Base-by-base conservation (phyloP, 23 tunicate genomes). In the Diplosoma virens region DNA sequence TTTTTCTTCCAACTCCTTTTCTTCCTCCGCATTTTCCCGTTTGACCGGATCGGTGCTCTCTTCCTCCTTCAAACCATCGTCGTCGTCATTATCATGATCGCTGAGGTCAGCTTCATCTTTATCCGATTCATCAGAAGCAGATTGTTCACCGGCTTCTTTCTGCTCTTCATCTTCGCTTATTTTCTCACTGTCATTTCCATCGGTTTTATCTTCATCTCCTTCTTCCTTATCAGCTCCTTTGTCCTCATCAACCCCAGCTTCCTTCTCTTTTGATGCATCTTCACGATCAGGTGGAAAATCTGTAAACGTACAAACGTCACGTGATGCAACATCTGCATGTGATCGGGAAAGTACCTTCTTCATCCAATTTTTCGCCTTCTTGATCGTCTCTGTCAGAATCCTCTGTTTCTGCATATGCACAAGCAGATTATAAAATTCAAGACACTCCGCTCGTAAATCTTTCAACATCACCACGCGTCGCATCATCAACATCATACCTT, bases 201-300 rank as follows among this genome's bases (percentile, higher is more conserved):
- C 68, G 33, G 73, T 24, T 23, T 73, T n/a, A 33, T 54, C 47
- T n/a, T 45, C 84, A 18, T 78, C 47, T 54, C 18, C 66, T 23
- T 37, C 83, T 45, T 66, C 35, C 20, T 55, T 61, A 1, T 56
- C 78, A 1, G 45, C 70, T 23, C 82, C 73, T 64, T 77, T 34
- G 6, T 75, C 88, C 17, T 47, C 48, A 68, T 70, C 31, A 14
- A 50, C 78, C 3, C 71, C n/a, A n/a, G n/a, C n/a, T n/a, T n/a
- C 69, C 34, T 61, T 35, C 69, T 27, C 35, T 27, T 9, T 35
- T 27, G 35, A 14, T 6, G 9, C 69, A 27, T 61, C 69, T 6
- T 61, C 69, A 29, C 7, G 6, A 9, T 61, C 69, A 27, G 69
- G 69, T 27, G 69, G 69, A 14, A 61, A 61, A 61, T 61, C 69